Conservation (phyloP, 2,797 vertebrate genomes). For the Echeneis naucrates region DNA sequence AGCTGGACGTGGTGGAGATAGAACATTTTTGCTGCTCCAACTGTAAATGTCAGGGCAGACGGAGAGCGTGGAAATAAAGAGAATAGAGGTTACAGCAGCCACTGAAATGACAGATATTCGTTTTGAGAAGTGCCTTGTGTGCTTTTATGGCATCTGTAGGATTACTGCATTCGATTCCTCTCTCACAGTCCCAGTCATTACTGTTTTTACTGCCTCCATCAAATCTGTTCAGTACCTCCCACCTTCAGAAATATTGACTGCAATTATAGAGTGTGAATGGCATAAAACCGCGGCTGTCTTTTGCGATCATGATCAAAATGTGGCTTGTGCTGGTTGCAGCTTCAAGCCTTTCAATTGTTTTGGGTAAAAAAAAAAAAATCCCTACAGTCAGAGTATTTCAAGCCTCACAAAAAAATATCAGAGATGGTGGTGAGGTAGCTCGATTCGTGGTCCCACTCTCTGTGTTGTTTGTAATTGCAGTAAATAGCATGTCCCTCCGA, state of each 20-base stretch:
- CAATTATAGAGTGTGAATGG: slow-evolving; percentile 64
- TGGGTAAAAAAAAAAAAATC: not conserved
- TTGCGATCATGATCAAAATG: slow-evolving; percentile 60
- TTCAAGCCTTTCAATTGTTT: slow-evolving; percentile 48
- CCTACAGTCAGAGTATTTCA: slow-evolving; percentile 17
- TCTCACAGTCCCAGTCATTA: slow-evolving; percentile 64
- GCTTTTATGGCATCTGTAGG: slow-evolving; percentile 63
- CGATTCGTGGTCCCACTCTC: slow-evolving; percentile 28
- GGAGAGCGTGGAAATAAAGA: slow-evolving; percentile 39
- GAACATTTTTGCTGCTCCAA: slow-evolving; percentile 28
- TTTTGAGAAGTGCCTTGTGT: slow-evolving; percentile 58
- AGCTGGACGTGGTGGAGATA: slow-evolving; percentile 37
- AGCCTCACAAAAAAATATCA: slow-evolving; percentile 29
- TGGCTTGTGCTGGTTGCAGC: slow-evolving; percentile 40
- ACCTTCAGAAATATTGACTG: slow-evolving; percentile 67
- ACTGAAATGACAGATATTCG: slow-evolving; percentile 57
- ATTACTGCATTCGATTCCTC: slow-evolving; percentile 65
- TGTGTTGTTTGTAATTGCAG: slow-evolving; percentile 67
- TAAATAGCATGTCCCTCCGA: slow-evolving; percentile 68
- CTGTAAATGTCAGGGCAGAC: slow-evolving; percentile 57
- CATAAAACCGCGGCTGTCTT: slow-evolving; percentile 57
- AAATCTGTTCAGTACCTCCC: slow-evolving; percentile 63
- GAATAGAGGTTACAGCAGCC: slow-evolving; percentile 44
- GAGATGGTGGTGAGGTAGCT: slow-evolving; percentile 21
- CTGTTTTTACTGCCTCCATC: slow-evolving; percentile 70